Conservation (phyloP, 2,888 invertebrate genomes). For the Athrips mouffetella region DNA sequence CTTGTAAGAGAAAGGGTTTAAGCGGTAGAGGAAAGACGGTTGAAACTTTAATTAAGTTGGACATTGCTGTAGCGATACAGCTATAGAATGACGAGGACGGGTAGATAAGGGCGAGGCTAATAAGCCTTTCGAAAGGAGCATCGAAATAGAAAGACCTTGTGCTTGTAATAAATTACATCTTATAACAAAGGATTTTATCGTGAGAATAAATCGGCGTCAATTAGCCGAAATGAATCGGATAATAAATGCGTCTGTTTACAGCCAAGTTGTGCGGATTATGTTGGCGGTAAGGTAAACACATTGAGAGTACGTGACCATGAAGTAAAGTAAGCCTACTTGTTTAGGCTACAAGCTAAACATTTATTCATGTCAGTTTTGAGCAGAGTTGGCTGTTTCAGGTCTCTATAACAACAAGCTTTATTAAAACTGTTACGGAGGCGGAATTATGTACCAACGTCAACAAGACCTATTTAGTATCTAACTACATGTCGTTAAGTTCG, state of each 20-base stretch:
- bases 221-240: conserved; percentile 30
- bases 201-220: conserved; percentile 29
- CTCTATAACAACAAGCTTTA: neutral
- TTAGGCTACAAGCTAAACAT: conserved; percentile 12
- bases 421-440: neutral
- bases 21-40: neutral
- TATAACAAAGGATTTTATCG: conserved; percentile 26
- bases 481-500: too few relatives aligned
- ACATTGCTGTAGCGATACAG: neutral
- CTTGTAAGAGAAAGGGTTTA: neutral
- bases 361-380: conserved; percentile 3
- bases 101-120: conserved; percentile 1
- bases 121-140: conserved; percentile 2
- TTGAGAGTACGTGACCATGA: conserved; percentile 19
- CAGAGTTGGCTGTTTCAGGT: neutral
- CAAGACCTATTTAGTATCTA: neutral
- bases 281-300: conserved; percentile 12
- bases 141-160: conserved; percentile 5
- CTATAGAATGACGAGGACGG: neutral
- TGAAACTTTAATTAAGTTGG: neutral
- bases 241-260: conserved; percentile 36
- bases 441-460: neutral
- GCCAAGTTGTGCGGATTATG: conserved; percentile 19
- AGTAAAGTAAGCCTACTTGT: conserved; percentile 18
- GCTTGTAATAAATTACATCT: conserved; percentile 14